phyloP scores from a whole-genome alignment of 2,888 invertebrate species.

The Mycalesis mineus region DNA sequence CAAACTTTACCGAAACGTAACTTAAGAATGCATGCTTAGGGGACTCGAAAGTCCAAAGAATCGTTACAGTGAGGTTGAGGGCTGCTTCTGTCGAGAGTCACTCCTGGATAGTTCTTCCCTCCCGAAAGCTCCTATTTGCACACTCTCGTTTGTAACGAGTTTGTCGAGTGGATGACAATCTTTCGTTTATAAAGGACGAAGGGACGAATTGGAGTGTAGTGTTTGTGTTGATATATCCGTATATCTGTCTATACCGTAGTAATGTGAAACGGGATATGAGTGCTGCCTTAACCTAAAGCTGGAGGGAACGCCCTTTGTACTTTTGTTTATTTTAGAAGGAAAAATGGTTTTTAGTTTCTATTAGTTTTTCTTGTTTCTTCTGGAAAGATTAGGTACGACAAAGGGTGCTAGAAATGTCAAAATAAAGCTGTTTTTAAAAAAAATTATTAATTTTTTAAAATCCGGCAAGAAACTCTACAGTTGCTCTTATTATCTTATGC shows the following conservation, averaged over 20 bases:
- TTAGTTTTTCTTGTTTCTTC: too few species aligned
- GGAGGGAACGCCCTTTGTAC: too few species aligned
- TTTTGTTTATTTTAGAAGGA: too few species aligned
- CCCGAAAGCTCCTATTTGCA: slow-evolving; percentile 17
- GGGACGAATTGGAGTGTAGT: not conserved
- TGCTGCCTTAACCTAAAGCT: too few species aligned
- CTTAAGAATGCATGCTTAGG: slow-evolving; percentile 21
- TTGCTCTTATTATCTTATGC: too few species aligned
- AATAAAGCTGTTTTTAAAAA: too few species aligned
- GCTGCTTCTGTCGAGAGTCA: slow-evolving; percentile 16
- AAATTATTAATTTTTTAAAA: too few species aligned
- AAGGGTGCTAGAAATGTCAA: too few species aligned
- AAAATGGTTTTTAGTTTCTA: too few species aligned
- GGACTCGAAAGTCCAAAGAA: slow-evolving; percentile 16
- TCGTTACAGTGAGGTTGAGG: slow-evolving; percentile 13
- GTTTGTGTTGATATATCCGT: not conserved
- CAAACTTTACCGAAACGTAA: not conserved
- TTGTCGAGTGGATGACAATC: slow-evolving; percentile 22
- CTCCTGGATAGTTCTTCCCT: slow-evolving; percentile 20
- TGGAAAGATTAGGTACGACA: too few species aligned
- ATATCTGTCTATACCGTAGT: not conserved
- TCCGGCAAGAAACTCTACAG: too few species aligned
- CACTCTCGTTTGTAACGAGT: slow-evolving; percentile 20
- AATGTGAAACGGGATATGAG: not conserved
- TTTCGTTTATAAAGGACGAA: not conserved